phyloP scores from a whole-genome alignment of 2,113 vertebrate species.

The Cisticola juncidis region DNA sequence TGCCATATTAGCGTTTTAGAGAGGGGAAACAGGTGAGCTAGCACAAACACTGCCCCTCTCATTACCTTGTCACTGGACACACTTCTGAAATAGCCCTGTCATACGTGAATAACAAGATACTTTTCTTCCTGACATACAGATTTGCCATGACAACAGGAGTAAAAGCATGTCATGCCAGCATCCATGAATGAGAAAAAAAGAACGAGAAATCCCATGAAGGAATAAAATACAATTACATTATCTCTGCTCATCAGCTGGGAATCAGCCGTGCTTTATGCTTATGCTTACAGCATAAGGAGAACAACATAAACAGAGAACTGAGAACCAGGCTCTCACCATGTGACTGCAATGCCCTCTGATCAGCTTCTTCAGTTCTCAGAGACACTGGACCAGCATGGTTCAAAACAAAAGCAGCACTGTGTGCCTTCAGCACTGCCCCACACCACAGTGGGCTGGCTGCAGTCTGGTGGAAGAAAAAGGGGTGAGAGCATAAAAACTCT shows the following conservation, averaged over 20 bases:
- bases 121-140: not conserved
- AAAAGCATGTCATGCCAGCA: not conserved
- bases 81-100: not conserved
- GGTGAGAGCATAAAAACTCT: not conserved
- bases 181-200: not conserved
- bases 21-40: not conserved
- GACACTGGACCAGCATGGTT: not conserved
- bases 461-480: not conserved
- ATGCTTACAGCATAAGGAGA: not conserved
- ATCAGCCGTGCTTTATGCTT: not conserved
- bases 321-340: not conserved
- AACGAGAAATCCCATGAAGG: not conserved
- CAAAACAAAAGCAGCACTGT: not conserved
- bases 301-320: no score
- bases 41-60: not conserved
- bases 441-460: not conserved
- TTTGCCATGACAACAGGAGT: not conserved
- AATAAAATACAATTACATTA: not conserved
- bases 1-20: not conserved
- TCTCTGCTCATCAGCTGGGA: not conserved
- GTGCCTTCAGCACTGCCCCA: not conserved
- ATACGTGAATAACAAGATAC: not conserved
- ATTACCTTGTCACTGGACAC: not conserved
- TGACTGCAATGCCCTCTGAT: not conserved
- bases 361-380: not conserved